Percentiles rank a stretch among this genome's conserved stretches.
Evolutionary conservation across 2,113 vertebrate species (phyloP).

Genomic region (Cyprinodon tularosa): DNA sequence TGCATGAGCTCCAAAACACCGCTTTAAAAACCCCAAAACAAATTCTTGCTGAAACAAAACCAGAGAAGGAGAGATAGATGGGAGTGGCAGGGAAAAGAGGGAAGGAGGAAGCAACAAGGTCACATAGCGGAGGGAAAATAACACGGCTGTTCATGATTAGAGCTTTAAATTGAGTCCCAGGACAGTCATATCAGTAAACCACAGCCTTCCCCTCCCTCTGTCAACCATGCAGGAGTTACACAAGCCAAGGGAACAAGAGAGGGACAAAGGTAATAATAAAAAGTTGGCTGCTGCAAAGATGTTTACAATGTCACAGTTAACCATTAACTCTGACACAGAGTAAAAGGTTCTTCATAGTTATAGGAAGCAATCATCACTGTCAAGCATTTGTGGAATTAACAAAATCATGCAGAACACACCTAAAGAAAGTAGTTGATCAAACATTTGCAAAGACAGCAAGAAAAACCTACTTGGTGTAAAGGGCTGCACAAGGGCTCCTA

Average conservation of each 20-base stretch:
- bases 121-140: constrained; percentile 56
- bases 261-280: neutral
- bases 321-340: neutral
- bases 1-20: neutral
- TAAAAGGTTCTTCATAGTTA: neutral
- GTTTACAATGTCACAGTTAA: neutral
- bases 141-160: constrained; percentile 52
- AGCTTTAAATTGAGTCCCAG: constrained; percentile 44
- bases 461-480: neutral
- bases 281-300: neutral
- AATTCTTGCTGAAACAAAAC: neutral
- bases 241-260: constrained; percentile 33
- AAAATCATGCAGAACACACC: neutral
- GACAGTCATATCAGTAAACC: constrained; percentile 63
- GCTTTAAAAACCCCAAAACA: neutral
- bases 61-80: constrained; percentile 28
- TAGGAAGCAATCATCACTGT: neutral
- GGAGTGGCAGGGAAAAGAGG: constrained; percentile 48
- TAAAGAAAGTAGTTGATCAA: neutral
- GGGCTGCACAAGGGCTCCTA: neutral
- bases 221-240: constrained; percentile 46
- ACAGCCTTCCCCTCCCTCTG: constrained; percentile 66
- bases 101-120: constrained; percentile 57
- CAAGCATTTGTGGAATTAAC: neutral
- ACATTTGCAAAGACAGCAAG: neutral